Percentiles rank a stretch among this genome's conserved stretches.
These are phyloP conservation scores for Poeciliopsis paucimaculata DNA, from an alignment of 2,797 vertebrate genomes.

Conservation along the genomic window DNA sequence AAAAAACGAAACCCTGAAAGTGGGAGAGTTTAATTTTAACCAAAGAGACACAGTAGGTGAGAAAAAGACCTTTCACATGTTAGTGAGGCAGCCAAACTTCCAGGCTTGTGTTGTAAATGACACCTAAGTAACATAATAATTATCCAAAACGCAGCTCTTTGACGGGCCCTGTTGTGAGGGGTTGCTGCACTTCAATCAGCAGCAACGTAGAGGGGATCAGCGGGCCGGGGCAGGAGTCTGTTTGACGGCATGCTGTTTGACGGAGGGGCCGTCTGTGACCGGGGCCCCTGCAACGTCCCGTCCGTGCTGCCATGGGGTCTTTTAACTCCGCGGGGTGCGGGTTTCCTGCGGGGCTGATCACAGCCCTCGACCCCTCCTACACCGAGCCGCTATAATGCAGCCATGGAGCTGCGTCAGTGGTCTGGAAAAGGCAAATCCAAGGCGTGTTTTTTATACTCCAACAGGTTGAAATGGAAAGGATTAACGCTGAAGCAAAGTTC, in stretches of 20 bases:
- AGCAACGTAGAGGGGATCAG: conserved; percentile 57
- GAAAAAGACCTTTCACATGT: conserved; percentile 42
- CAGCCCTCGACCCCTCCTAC: conserved; percentile 63
- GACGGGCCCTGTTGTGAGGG: conserved; percentile 71
- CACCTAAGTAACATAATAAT: conserved; percentile 82
- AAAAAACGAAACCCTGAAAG: conserved; percentile 54
- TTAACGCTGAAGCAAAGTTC: conserved; percentile 53
- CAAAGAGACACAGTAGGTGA: conserved; percentile 8
- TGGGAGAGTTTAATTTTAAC: conserved; percentile 63
- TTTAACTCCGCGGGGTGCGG: conserved; percentile 77
- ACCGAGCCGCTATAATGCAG: conserved; percentile 57
- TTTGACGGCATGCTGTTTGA: conserved; percentile 65
- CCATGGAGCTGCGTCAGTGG: conserved; percentile 62
- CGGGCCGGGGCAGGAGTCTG: conserved; percentile 64
- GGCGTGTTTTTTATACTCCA: conserved; percentile 56
- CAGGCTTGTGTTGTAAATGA: conserved; percentile 83
- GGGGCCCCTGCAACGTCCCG: conserved; percentile 38
- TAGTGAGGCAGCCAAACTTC: conserved; percentile 41
- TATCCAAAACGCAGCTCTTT: conserved; percentile 71
- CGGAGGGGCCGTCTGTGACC: conserved; percentile 51
- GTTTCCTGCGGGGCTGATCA: conserved; percentile 76
- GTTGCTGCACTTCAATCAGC: conserved; percentile 80
- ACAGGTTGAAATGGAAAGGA: conserved; percentile 63
- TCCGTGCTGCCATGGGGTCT: conserved; percentile 55
- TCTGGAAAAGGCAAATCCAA: conserved; percentile 49